Evolutionary conservation across 2,113 vertebrate species (phyloP).

Genomic region (Grantiella picta): DNA sequence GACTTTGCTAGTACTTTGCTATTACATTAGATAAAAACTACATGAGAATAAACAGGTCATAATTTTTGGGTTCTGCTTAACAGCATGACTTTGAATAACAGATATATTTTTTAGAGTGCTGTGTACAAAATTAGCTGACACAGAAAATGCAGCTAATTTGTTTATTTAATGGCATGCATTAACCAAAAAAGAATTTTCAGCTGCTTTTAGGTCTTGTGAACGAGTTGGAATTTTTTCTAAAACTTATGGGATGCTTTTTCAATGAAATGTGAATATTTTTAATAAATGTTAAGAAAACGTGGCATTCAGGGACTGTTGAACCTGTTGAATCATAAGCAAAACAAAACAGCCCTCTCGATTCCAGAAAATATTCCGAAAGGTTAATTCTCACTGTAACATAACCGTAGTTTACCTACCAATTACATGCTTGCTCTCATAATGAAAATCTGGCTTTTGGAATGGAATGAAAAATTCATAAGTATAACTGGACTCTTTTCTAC

Average conservation of each 20-base stretch:
- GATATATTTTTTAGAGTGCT: not conserved
- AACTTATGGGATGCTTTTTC: not conserved
- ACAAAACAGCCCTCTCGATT: not conserved
- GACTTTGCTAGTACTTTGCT: not conserved
- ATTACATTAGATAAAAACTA: not conserved
- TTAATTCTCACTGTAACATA: not conserved
- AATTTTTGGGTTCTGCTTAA: not conserved
- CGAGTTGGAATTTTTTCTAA: not conserved
- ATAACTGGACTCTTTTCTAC: not conserved
- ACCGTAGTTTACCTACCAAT: not conserved
- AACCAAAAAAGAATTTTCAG: not conserved
- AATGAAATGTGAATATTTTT: not conserved
- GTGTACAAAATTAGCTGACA: not conserved
- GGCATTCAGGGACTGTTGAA: not conserved
- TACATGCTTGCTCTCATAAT: not conserved
- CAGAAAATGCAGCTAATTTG: not conserved
- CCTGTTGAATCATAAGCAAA: not conserved
- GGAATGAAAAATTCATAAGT: not conserved
- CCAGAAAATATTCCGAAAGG: not conserved
- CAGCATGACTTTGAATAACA: not conserved
- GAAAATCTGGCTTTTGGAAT: not conserved
- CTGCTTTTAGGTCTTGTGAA: not conserved
- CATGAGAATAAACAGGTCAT: not conserved
- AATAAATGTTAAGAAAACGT: not conserved
- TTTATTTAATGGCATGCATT: not conserved